phyloP scores from a whole-genome alignment of 2,113 vertebrate species.

The Lagenorhynchus albirostris region DNA sequence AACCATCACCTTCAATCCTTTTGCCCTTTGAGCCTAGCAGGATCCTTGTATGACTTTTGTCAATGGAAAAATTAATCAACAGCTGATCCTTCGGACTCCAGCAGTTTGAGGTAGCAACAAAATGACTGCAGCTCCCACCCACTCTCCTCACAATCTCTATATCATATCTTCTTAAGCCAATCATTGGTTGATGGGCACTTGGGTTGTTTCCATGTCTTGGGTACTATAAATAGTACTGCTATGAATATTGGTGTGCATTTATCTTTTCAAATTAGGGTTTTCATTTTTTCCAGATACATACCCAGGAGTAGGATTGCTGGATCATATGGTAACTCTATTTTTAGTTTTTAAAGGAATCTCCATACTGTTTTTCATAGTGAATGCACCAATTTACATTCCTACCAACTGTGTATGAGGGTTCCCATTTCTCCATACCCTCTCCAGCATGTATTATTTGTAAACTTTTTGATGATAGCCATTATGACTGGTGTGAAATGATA shows the following conservation, averaged over 20 bases:
- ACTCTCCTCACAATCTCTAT: no score
- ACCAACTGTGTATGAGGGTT: background rate
- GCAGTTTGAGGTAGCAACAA: no score
- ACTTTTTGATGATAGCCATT: background rate
- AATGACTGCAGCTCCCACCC: no score
- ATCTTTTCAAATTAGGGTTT: background rate
- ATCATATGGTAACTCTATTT: background rate
- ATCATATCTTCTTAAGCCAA: background rate
- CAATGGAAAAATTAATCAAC: background rate
- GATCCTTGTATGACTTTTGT: background rate
- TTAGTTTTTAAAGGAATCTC: background rate
- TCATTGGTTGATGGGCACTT: background rate
- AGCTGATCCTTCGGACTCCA: background rate
- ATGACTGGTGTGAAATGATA: background rate
- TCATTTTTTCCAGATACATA: background rate
- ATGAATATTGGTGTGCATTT: background rate
- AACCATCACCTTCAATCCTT: background rate
- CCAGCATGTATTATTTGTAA: background rate
- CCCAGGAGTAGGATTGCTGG: background rate
- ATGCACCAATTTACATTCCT: background rate
- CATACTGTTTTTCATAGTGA: background rate
- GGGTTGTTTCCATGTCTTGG: background rate
- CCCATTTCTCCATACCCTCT: background rate
- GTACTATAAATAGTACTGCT: background rate
- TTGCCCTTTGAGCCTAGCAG: background rate